These are phyloP conservation scores for Eurytoma adleriae DNA, from an alignment of 2,888 invertebrate genomes.

Conservation along the genomic window DNA sequence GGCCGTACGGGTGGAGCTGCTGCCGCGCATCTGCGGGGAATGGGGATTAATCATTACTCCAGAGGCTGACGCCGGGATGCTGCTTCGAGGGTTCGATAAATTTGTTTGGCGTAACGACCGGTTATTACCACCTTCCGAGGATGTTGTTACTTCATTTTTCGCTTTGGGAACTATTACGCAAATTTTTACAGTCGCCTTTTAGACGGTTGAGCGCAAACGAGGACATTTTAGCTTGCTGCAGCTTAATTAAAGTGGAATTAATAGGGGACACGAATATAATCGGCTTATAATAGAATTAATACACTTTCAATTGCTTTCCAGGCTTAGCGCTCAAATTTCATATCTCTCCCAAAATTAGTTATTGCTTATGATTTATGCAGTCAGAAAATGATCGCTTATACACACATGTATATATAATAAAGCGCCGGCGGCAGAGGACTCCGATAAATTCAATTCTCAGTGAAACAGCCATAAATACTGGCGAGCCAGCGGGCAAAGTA, in stretches of 20 bases:
- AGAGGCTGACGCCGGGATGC: neutral
- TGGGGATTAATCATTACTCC: conserved; percentile 22
- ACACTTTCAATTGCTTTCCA: no score
- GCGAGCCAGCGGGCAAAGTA: conserved; percentile 3
- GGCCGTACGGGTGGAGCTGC: neutral
- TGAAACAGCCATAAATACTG: conserved; percentile 10
- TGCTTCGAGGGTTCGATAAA: neutral
- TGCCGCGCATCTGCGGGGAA: neutral
- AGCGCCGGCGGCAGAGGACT: no score
- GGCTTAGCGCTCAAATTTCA: neutral
- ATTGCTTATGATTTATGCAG: conserved; percentile 3
- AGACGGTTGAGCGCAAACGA: no score
- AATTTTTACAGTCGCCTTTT: no score
- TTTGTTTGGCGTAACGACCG: neutral
- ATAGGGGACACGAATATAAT: no score
- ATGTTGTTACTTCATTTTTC: no score
- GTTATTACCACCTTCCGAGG: neutral
- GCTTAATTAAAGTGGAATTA: no score
- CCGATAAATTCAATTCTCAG: conserved; percentile 32
- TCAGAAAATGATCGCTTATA: neutral
- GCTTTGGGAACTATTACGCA: no score
- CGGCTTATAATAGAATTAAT: no score
- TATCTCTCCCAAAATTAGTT: neutral
- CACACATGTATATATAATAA: neutral
- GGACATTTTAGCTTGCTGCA: no score